Evolutionary conservation across 2,113 vertebrate species (phyloP).

Genomic region (Prochilodus magdalenae): DNA sequence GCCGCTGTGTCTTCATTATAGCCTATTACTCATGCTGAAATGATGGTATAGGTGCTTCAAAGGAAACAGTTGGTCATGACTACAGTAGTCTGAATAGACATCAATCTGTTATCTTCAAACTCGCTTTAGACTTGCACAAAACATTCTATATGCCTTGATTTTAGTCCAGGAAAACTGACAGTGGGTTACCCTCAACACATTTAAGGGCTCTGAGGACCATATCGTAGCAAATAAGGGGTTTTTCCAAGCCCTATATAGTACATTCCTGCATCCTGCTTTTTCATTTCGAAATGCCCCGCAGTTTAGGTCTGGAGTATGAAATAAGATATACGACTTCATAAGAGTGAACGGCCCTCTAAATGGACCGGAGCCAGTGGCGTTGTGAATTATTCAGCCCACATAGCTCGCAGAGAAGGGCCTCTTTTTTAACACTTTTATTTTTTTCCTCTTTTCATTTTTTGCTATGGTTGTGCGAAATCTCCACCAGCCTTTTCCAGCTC

Average conservation of each 20-base stretch:
- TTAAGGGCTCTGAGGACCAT: background rate
- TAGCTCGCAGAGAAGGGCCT: constrained; percentile 12
- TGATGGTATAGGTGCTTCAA: background rate
- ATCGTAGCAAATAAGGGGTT: background rate
- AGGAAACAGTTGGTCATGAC: background rate
- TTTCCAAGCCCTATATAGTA: background rate
- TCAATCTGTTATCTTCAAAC: background rate
- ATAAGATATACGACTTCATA: constrained; percentile 29
- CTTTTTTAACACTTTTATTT: background rate
- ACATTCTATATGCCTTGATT: background rate
- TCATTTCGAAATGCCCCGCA: background rate
- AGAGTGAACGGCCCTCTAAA: constrained; percentile 19
- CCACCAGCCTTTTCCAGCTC: background rate
- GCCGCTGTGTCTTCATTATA: background rate
- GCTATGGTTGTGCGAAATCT: background rate
- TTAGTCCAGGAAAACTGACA: background rate
- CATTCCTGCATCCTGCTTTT: background rate
- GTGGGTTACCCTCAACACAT: background rate
- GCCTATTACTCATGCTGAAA: background rate
- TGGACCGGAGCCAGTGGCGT: constrained; percentile 21
- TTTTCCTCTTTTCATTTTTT: background rate
- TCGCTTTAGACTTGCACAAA: background rate
- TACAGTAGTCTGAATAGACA: too few species aligned
- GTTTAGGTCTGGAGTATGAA: constrained; percentile 3
- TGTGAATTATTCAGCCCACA: constrained; percentile 43